These are phyloP conservation scores for Lordiphosa fenestrarum DNA, from an alignment of 2,888 invertebrate species.

Conservation along the genomic window DNA sequence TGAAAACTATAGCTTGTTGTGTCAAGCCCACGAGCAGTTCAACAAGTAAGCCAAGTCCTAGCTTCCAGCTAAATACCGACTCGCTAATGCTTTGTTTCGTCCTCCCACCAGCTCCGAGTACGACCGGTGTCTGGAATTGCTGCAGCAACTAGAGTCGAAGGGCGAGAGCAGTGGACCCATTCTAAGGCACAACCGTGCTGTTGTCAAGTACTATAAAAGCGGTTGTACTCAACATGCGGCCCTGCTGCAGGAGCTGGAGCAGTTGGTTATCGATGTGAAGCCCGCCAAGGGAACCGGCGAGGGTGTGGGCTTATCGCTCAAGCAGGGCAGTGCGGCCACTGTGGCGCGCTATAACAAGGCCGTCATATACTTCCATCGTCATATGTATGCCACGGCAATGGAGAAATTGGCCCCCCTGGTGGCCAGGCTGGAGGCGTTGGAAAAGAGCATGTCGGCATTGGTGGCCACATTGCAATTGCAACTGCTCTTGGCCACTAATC, in stretches of 20 bases:
- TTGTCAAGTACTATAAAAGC: conserved; percentile 89
- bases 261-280: conserved; percentile 70
- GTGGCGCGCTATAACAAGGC: conserved; percentile 77
- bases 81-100: background rate
- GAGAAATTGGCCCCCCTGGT: conserved; percentile 72
- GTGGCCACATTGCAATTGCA: conserved; percentile 77
- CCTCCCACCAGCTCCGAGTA: conserved; percentile 61
- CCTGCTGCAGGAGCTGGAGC: conserved; percentile 85
- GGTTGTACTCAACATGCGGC: conserved; percentile 87
- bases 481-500: conserved; percentile 78
- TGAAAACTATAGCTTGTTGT: conserved; percentile 76
- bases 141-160: conserved; percentile 70
- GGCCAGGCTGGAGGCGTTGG: conserved; percentile 70
- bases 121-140: conserved; percentile 72
- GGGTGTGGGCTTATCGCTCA: conserved; percentile 33
- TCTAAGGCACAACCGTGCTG: conserved; percentile 87
- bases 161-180: conserved; percentile 67
- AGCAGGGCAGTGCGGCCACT: too few relatives aligned
- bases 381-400: conserved; percentile 77
- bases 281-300: conserved; percentile 4
- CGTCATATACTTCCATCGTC: conserved; percentile 77
- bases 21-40: conserved; percentile 77
- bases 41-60: conserved; percentile 59
- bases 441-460: conserved; percentile 69
- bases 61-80: too few relatives aligned